Conservation (phyloP, 2,888 invertebrate genomes). For the Sisyra nigra region DNA sequence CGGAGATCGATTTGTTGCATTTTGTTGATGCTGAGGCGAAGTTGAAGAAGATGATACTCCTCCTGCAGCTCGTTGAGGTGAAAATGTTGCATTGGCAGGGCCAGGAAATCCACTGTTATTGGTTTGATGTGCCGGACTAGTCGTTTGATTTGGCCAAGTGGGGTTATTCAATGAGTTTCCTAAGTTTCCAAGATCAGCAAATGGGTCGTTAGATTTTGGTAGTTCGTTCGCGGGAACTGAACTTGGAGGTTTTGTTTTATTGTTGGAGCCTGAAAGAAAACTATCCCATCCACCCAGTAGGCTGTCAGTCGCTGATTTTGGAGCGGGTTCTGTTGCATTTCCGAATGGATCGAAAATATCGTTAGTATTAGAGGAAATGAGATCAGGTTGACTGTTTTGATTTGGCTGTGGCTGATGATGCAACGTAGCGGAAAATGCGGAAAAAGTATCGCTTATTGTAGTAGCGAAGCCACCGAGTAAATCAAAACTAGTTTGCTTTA, state of each 20-base stretch:
- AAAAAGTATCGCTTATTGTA: slow-evolving; percentile 10
- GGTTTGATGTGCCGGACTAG: slow-evolving; percentile 25
- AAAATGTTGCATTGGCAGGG: slow-evolving; percentile 13
- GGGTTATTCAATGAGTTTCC: slow-evolving; percentile 25
- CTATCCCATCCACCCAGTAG: slow-evolving; percentile 22
- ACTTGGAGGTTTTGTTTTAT: slow-evolving; percentile 8
- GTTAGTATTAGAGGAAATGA: slow-evolving; percentile 3
- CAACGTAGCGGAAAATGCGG: slow-evolving; percentile 1
- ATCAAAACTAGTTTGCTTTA: slow-evolving; percentile 34
- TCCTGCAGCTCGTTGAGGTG: slow-evolving; percentile 15
- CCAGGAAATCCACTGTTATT: slow-evolving; percentile 11
- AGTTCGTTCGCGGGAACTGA: slow-evolving; percentile 27
- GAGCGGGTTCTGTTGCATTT: slow-evolving; percentile 21
- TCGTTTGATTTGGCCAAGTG: slow-evolving; percentile 17
- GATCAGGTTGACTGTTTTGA: slow-evolving; percentile 3
- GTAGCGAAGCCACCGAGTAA: slow-evolving; percentile 33
- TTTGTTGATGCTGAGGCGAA: slow-evolving; percentile 20
- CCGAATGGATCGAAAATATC: slow-evolving; percentile 51
- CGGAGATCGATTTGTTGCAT: slow-evolving; percentile 19
- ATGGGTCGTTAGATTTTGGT: slow-evolving; percentile 44
- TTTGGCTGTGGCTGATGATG: background rate
- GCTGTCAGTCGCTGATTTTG: slow-evolving; percentile 12
- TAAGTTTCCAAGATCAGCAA: slow-evolving; percentile 49
- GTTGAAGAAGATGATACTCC: slow-evolving; percentile 18
- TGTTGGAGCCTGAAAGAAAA: slow-evolving; percentile 4